Conservation (phyloP, 2,888 invertebrate genomes). For the Tipula unca region DNA sequence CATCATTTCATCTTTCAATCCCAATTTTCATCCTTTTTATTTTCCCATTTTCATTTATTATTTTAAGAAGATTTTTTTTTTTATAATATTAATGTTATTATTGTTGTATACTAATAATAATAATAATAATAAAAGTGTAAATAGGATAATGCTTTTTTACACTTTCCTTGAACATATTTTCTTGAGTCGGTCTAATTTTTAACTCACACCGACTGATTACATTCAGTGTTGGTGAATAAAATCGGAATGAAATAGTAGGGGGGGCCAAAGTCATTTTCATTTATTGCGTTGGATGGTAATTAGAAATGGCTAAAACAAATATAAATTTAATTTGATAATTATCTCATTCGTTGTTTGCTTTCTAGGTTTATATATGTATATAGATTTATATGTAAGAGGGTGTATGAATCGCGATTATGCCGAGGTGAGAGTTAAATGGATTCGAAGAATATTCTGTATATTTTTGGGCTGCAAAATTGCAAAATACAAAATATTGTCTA, state of each 20-base stretch:
- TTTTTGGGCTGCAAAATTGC: no score
- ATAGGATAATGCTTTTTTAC: background rate
- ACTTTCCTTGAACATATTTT: background rate
- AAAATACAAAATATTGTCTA: no score
- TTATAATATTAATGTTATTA: background rate
- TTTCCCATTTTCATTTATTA: background rate
- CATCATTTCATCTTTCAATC: constrained; percentile 14
- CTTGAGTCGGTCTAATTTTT: background rate
- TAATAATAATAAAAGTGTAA: background rate
- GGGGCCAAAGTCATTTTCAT: background rate
- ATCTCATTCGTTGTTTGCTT: background rate
- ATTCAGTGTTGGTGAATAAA: background rate
- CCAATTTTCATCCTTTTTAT: background rate
- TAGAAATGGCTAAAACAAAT: background rate
- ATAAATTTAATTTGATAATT: background rate
- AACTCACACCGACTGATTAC: background rate
- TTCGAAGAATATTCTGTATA: no score
- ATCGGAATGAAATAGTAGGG: background rate
- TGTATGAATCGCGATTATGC: background rate
- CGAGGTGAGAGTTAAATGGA: no score
- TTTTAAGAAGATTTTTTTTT: background rate
- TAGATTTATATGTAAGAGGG: no score
- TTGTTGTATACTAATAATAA: background rate
- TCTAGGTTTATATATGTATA: background rate
- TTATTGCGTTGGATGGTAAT: background rate